A percentile compares a stretch with the other conserved stretches of the same genome.
Conservation (phyloP, 2,888 invertebrate species). For the Watsonalla binaria region DNA sequence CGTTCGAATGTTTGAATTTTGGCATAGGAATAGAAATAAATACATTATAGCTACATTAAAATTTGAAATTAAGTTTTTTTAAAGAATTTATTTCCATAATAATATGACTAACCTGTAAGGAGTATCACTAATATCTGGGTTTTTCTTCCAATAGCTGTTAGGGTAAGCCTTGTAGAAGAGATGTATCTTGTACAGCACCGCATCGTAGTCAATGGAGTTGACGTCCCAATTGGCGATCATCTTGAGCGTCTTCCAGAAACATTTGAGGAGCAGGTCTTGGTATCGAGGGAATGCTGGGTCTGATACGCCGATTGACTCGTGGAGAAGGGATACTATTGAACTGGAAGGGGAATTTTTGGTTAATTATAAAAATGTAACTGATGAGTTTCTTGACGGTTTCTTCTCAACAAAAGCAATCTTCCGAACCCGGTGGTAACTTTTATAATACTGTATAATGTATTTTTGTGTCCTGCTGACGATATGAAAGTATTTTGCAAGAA, state of each 20-base stretch:
- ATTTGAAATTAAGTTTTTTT: no score
- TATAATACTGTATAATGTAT: no score
- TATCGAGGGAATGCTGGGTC: slow-evolving; percentile 82
- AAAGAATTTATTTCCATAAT: no score
- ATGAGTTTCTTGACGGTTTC: background rate
- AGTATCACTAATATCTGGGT: slow-evolving; percentile 86
- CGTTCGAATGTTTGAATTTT: no score
- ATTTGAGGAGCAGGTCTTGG: slow-evolving; percentile 92
- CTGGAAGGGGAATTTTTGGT: slow-evolving; percentile 61
- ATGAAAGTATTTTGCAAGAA: no score
- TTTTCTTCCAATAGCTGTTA: slow-evolving; percentile 90
- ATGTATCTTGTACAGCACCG: slow-evolving; percentile 90
- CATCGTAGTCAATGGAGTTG: slow-evolving; percentile 86
- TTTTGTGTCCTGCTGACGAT: no score
- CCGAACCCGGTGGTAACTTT: no score
- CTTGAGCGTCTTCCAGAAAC: slow-evolving; percentile 96
- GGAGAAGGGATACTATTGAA: slow-evolving; percentile 91
- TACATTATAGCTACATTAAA: no score
- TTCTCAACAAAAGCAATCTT: no score
- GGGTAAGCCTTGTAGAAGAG: slow-evolving; percentile 94
- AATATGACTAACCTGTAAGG: slow-evolving; percentile 79
- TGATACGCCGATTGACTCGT: slow-evolving; percentile 87
- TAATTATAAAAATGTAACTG: no score
- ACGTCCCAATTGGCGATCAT: slow-evolving; percentile 89
- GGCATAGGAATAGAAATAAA: no score